Evolutionary conservation across 2,888 invertebrate species (phyloP).

Genomic region (Drosophila acutilabella): DNA sequence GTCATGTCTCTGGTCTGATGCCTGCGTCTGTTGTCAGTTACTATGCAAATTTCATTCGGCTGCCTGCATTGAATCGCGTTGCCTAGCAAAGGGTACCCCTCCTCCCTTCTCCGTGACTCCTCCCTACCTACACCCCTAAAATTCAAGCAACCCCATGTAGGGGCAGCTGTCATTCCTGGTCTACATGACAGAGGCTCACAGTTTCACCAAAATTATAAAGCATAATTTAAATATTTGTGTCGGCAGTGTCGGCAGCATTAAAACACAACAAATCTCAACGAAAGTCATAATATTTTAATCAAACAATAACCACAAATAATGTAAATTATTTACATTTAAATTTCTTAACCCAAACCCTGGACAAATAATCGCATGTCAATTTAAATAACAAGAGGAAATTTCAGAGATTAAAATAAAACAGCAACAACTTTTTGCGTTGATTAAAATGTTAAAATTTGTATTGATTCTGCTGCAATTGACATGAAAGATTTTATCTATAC

Average conservation of each 20-base stretch:
- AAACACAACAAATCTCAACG: constrained; percentile 29
- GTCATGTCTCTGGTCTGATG: constrained; percentile 5
- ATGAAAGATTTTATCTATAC: not conserved
- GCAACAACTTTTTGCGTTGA: too few relatives aligned
- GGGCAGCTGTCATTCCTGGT: constrained; percentile 24
- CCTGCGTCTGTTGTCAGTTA: constrained; percentile 19
- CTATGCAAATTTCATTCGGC: constrained; percentile 50
- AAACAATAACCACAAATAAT: constrained; percentile 12
- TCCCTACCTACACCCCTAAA: not conserved
- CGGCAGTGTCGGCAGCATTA: constrained; percentile 29
- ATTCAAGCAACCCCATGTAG: not conserved
- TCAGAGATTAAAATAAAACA: too few relatives aligned
- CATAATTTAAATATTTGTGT: constrained; percentile 49
- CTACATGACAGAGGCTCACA: constrained; percentile 50
- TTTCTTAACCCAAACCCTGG: not conserved
- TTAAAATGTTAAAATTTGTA: not conserved
- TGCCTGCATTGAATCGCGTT: constrained; percentile 44
- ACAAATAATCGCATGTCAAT: constrained; percentile 11
- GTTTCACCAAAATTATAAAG: constrained; percentile 54
- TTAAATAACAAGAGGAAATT: constrained; percentile 15
- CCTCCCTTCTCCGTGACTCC: too few relatives aligned
- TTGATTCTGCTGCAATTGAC: not conserved
- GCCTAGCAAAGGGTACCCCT: constrained; percentile 8
- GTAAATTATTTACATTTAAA: constrained; percentile 1
- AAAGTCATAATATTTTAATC: not conserved